Evolutionary conservation across 1,140 invertebrate genomes (phyloP).

Genomic region (Drosophila bipectinata): DNA sequence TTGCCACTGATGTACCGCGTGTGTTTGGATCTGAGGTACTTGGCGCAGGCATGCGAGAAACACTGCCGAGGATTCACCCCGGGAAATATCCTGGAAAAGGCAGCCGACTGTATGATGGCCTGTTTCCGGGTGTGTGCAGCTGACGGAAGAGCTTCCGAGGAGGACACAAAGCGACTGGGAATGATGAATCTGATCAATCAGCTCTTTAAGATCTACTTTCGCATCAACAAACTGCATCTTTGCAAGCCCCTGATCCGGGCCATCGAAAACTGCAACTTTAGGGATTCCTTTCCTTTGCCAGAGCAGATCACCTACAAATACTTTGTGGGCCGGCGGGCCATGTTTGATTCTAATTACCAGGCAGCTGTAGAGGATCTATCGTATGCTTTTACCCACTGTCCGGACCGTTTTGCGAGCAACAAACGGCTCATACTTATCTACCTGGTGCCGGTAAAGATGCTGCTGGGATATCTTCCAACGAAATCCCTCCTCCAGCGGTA

Average conservation of each 20-base stretch:
- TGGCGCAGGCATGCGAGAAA: slow-evolving; percentile 92
- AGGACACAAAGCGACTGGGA: slow-evolving; percentile 96
- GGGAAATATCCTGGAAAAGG: slow-evolving; percentile 95
- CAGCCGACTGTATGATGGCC: slow-evolving; percentile 96
- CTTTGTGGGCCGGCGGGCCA: slow-evolving; percentile 98
- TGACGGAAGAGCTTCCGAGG: slow-evolving; percentile 94
- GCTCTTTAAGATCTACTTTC: slow-evolving; percentile 98
- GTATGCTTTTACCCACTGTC: slow-evolving; percentile 96
- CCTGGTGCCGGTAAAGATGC: slow-evolving; percentile 98
- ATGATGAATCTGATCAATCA: slow-evolving; percentile 99
- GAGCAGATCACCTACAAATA: slow-evolving; percentile 98
- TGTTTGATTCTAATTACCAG: slow-evolving; percentile 99
- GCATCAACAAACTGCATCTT: slow-evolving; percentile 98
- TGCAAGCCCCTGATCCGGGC: slow-evolving; percentile 98
- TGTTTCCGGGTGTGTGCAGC: slow-evolving; percentile 98
- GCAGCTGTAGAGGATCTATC: slow-evolving; percentile 95
- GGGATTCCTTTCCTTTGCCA: slow-evolving; percentile 93
- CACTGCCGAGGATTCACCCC: slow-evolving; percentile 85
- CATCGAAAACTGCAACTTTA: slow-evolving; percentile 95
- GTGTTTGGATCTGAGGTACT: slow-evolving; percentile 93
- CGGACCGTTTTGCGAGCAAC: slow-evolving; percentile 92
- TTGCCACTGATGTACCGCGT: slow-evolving; percentile 95
- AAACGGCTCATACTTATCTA: slow-evolving; percentile 98
- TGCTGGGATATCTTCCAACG: slow-evolving; percentile 96
- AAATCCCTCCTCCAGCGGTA: slow-evolving; percentile 93